Conservation (phyloP, 2,888 invertebrate genomes). For the Drosophila mayaguana region DNA sequence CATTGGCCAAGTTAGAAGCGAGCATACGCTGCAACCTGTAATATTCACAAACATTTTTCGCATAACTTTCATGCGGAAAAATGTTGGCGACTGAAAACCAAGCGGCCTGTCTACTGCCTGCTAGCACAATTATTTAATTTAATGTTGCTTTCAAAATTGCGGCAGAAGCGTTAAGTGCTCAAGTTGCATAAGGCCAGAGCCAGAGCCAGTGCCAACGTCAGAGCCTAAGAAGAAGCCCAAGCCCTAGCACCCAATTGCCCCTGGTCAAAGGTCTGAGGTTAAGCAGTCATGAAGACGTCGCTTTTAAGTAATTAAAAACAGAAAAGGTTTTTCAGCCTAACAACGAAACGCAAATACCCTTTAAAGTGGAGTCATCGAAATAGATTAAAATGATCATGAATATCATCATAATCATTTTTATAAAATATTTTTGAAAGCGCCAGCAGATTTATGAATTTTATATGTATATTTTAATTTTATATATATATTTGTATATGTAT, state of each 20-base stretch:
- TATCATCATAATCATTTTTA: too few relatives aligned
- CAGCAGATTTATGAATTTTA: too few relatives aligned
- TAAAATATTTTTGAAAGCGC: too few relatives aligned
- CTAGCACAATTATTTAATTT: constrained; percentile 76
- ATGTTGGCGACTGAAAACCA: constrained; percentile 38
- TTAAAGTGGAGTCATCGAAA: too few relatives aligned
- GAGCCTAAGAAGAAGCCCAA: constrained; percentile 25
- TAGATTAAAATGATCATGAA: too few relatives aligned
- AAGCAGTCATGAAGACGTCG: constrained; percentile 71
- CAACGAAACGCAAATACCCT: constrained; percentile 34
- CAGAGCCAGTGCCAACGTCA: constrained; percentile 30
- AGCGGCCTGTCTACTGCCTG: constrained; percentile 24
- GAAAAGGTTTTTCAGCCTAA: constrained; percentile 1
- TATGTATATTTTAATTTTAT: too few relatives aligned
- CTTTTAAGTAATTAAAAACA: constrained; percentile 73
- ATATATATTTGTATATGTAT: too few relatives aligned
- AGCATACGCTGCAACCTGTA: constrained; percentile 37
- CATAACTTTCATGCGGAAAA: constrained; percentile 41
- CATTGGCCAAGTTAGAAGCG: constrained; percentile 3
- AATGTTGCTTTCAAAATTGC: constrained; percentile 51
- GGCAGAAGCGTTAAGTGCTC: constrained; percentile 30
- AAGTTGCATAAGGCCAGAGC: constrained; percentile 49
- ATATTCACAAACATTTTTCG: constrained; percentile 63
- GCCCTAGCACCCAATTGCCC: constrained; percentile 44
- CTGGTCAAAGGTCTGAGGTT: constrained; percentile 61